Evolutionary conservation across 1,140 invertebrate genomes (phyloP), one percentile per base, ranked within the genome.

Genomic region (fruit fly (Drosophila melanogaster)): DNA sequence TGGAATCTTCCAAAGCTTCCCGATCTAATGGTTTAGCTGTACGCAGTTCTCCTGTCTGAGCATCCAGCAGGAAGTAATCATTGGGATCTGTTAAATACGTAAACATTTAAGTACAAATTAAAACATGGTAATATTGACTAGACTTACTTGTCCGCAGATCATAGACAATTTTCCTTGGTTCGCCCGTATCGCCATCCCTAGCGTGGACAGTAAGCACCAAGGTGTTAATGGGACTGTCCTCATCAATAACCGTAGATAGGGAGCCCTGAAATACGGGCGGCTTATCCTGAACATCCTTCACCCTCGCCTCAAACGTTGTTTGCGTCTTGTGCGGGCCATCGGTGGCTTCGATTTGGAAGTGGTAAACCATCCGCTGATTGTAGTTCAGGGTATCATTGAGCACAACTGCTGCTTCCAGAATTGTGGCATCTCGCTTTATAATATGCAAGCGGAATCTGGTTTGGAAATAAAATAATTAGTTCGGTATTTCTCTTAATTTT

Each of bases 151-250:
- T 96, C 15, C 97, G 92, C 30, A 98, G 92, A 78, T 97, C 95
- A 84, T 97, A 95, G 44, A 95, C 93, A 51, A 98, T 95, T 81
- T 94, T 94, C 33, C 97, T 93, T 0, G 97, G 96, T 79, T 95
- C 94, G 0, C 96, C 96, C 44, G 95, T 93, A 83, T 98, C 97
- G 0, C 96, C 96, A 91, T 98, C 97, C 44, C 95, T 93, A 0
- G 97, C 97, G 83, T 95, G 94, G 3, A 97, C 93, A 12, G 94
- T 95, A 92, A 97, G 94, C 1, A 97, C 96, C 11, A 96, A 92
- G 3, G 96, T 96, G n/a, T 97, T 97, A 49, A 98, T 96, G 0
- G 96, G 94, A 70, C 95, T 96, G 85, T 98, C 96, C 92, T 98
- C 97, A 22, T 94, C 93, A n/a, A 98, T 94, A 30, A 97, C 94